Percentiles rank a stretch among this genome's conserved stretches.
These are phyloP conservation scores for Clarias platycephalus DNA, from an alignment of 2,797 vertebrate genomes.

Conservation along the genomic window DNA sequence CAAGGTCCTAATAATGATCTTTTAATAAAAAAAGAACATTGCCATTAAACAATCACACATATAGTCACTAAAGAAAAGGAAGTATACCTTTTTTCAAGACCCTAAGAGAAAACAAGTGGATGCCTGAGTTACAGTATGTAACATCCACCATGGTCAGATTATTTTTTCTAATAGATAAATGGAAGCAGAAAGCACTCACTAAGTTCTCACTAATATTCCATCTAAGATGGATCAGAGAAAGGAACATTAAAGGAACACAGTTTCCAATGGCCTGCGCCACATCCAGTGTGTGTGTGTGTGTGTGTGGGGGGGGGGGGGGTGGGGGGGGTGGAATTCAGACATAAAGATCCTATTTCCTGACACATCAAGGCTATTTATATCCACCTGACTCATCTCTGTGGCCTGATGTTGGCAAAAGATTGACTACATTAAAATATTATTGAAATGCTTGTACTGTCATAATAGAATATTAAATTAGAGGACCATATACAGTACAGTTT, in stretches of 20 bases:
- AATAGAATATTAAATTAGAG: not conserved
- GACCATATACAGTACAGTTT: not conserved
- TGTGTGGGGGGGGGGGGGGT: no score
- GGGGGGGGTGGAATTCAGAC: slow-evolving; percentile 23
- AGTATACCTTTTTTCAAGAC: not conserved
- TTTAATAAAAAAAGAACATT: not conserved
- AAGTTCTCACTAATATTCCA: slow-evolving; percentile 9
- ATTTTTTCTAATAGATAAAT: slow-evolving; percentile 44
- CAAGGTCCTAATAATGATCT: not conserved
- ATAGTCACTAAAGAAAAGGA: not conserved
- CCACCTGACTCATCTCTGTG: slow-evolving; percentile 15
- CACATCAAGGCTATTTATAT: slow-evolving; percentile 45
- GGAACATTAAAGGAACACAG: slow-evolving; percentile 29
- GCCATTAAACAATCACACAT: not conserved
- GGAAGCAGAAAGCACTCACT: not conserved
- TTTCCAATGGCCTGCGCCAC: slow-evolving; percentile 11
- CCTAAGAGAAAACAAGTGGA: not conserved
- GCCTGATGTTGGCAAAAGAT: slow-evolving; percentile 14
- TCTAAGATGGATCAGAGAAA: slow-evolving; percentile 23
- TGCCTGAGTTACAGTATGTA: not conserved
- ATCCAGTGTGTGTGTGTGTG: not conserved
- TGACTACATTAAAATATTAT: slow-evolving; percentile 12
- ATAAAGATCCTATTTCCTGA: slow-evolving; percentile 38
- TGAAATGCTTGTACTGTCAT: not conserved
- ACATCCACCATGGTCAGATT: not conserved